Percentiles rank a stretch among this genome's conserved stretches.
Evolutionary conservation across 2,888 invertebrate species (phyloP).

Genomic region (Abrostola triplasia): DNA sequence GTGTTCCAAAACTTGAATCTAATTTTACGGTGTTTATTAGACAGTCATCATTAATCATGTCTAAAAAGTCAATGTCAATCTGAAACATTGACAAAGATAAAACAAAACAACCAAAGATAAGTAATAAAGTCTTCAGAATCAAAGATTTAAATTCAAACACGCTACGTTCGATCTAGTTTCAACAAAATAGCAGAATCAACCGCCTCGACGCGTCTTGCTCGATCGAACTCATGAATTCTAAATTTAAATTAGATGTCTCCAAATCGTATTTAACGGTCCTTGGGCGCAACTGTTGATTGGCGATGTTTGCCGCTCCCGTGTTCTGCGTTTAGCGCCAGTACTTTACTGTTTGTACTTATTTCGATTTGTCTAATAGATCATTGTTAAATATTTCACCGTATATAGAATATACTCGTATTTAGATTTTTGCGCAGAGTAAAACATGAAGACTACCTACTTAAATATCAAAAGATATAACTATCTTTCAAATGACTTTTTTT

Average conservation of each 20-base stretch:
- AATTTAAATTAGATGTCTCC: conserved; percentile 77
- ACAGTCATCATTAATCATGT: background rate
- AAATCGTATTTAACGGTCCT: conserved; percentile 74
- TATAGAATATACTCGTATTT: background rate
- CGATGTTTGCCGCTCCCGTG: conserved; percentile 57
- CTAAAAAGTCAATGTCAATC: background rate
- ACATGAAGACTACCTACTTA: background rate
- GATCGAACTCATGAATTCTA: conserved; percentile 75
- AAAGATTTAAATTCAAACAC: conserved; percentile 19
- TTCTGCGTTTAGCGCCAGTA: conserved; percentile 48
- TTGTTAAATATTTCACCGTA: background rate
- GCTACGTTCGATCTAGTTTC: conserved; percentile 48
- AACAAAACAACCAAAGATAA: background rate
- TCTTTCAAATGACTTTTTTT: too few species aligned
- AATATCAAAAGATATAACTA: too few species aligned
- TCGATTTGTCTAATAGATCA: conserved; percentile 23
- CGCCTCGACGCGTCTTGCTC: conserved; percentile 60
- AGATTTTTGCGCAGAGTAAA: background rate
- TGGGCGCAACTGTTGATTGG: conserved; percentile 68
- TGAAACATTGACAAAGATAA: too few species aligned
- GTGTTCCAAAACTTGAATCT: too few species aligned
- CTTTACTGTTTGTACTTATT: conserved; percentile 49
- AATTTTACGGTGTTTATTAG: too few species aligned
- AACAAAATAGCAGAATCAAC: conserved; percentile 51
- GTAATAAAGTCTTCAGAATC: background rate